phyloP scores from a whole-genome alignment of 2,888 invertebrate species.

The Dryobota labecula region DNA sequence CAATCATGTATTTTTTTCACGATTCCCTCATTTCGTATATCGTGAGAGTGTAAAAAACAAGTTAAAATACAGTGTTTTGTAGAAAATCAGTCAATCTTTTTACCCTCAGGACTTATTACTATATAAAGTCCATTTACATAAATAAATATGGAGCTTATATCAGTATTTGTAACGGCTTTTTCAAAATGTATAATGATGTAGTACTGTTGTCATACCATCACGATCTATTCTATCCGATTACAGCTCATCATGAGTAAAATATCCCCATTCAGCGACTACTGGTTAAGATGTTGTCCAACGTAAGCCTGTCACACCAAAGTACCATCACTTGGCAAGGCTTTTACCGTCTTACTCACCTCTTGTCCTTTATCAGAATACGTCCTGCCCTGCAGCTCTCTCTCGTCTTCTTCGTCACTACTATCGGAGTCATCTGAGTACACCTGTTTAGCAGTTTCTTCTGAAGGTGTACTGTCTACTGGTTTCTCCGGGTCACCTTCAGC shows the following conservation, averaged over 20 bases:
- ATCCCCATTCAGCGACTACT: neutral
- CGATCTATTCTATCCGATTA: neutral
- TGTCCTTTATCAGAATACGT: slow-evolving; percentile 94
- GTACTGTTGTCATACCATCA: neutral
- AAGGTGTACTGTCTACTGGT: slow-evolving; percentile 51
- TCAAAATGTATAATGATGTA: neutral
- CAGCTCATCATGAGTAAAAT: neutral
- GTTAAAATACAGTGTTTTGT: neutral
- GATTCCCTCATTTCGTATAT: neutral
- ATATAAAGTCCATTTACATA: neutral
- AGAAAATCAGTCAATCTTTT: neutral
- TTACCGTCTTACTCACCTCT: slow-evolving; percentile 90
- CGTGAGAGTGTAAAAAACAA: neutral
- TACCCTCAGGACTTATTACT: neutral
- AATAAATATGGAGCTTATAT: too few species aligned
- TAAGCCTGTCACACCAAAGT: neutral
- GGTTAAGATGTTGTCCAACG: neutral
- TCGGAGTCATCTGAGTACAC: slow-evolving; percentile 91
- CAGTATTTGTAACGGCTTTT: neutral
- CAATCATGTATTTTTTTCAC: neutral
- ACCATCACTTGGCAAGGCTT: neutral
- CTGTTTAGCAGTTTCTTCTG: slow-evolving; percentile 70
- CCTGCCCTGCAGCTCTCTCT: slow-evolving; percentile 94
- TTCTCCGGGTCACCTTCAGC: slow-evolving; percentile 64
- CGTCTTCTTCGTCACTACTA: slow-evolving; percentile 93